Percentiles rank a stretch among this genome's conserved stretches.
Conservation (phyloP, 2,113 vertebrate genomes). For the Ictalurus punctatus region DNA sequence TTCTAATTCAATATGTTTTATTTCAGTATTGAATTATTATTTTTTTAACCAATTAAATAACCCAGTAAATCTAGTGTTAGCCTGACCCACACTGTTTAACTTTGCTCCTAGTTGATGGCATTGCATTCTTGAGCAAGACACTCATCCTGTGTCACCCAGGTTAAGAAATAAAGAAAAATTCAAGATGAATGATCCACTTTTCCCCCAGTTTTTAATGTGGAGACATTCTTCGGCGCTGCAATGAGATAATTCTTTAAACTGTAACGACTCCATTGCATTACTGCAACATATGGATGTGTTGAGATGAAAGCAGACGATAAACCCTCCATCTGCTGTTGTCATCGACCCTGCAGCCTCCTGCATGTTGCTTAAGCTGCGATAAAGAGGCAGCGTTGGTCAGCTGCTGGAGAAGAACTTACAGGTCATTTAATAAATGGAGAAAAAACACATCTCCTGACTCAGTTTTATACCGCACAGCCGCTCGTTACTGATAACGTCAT, state of each 20-base stretch:
- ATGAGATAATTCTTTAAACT: slow-evolving; percentile 29
- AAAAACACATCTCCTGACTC: slow-evolving; percentile 53
- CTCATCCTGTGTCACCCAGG: not conserved
- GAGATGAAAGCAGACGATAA: slow-evolving; percentile 52
- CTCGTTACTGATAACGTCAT: slow-evolving; percentile 31
- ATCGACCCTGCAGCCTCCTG: slow-evolving; percentile 61
- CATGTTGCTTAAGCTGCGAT: slow-evolving; percentile 55
- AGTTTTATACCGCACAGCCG: not conserved
- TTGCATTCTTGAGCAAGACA: not conserved
- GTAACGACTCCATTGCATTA: slow-evolving; percentile 28
- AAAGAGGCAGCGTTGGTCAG: slow-evolving; percentile 56
- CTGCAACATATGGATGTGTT: slow-evolving; percentile 19
- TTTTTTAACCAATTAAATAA: not conserved
- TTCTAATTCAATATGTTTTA: not conserved
- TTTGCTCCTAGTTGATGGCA: not conserved
- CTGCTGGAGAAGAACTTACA: slow-evolving; percentile 57
- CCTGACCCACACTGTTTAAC: not conserved
- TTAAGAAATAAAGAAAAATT: not conserved
- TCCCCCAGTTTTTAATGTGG: not conserved
- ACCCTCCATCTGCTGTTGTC: slow-evolving; percentile 60
- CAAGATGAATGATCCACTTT: not conserved
- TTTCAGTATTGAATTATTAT: not conserved
- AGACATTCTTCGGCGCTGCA: slow-evolving; percentile 8
- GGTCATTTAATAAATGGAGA: slow-evolving; percentile 57
- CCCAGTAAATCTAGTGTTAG: not conserved